Conservation (phyloP, 2,888 invertebrate genomes). For the Meteorus cinctellus region DNA sequence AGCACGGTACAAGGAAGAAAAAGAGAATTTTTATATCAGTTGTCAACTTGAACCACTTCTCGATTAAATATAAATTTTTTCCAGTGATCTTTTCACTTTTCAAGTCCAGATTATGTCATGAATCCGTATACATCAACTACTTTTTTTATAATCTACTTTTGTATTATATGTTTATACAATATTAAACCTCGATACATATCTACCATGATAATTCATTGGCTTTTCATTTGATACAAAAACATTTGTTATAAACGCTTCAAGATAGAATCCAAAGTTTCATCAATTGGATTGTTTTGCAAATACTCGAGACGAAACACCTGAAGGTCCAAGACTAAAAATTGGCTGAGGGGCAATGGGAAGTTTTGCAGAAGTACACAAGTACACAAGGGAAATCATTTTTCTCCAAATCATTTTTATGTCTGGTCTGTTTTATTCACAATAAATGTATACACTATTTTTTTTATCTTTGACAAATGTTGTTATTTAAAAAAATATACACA, state of each 20-base stretch:
- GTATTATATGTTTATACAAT: not conserved
- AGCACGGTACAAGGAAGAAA: constrained; percentile 75
- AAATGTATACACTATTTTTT: constrained; percentile 9
- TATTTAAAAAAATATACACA: constrained; percentile 10
- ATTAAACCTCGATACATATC: not conserved
- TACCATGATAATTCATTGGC: not conserved
- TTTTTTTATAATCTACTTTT: constrained; percentile 25
- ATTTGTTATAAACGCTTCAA: not conserved
- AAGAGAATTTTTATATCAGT: constrained; percentile 74
- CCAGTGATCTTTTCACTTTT: too few relatives aligned
- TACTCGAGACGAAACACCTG: not conserved
- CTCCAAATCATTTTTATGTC: not conserved
- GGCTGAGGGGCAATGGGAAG: not conserved
- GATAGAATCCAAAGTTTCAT: constrained; percentile 4
- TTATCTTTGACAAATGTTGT: not conserved
- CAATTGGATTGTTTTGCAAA: not conserved
- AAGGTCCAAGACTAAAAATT: not conserved
- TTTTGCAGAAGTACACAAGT: not conserved
- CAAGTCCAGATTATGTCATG: not conserved
- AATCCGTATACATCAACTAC: not conserved
- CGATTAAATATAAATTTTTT: not conserved
- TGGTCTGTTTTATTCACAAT: constrained; percentile 9
- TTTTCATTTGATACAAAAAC: not conserved
- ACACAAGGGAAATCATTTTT: too few relatives aligned
- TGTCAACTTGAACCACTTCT: constrained; percentile 65